Evolutionary conservation across 2,113 vertebrate genomes (phyloP).

Genomic region (Sterrhoptilus dennistouni): DNA sequence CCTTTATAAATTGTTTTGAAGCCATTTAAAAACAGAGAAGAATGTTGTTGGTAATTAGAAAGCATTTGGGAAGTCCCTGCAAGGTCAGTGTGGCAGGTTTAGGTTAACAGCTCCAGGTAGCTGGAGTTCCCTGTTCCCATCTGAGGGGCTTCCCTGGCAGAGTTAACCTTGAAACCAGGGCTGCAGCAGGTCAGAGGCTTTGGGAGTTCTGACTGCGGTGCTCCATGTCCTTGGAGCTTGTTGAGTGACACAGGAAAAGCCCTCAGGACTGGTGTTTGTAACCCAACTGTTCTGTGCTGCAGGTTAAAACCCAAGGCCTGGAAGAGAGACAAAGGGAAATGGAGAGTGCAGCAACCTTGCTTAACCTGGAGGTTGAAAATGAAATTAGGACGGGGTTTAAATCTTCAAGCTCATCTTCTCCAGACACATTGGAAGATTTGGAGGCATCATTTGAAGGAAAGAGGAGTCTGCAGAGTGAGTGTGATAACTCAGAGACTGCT

Average conservation of each 20-base stretch:
- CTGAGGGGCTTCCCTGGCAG: neutral
- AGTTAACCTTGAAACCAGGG: neutral
- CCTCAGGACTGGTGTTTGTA: neutral
- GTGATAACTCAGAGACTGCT: constrained; percentile 48
- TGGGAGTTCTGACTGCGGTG: neutral
- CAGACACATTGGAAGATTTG: neutral
- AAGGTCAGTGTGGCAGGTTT: neutral
- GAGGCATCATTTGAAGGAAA: constrained; percentile 28
- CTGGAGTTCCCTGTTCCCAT: neutral
- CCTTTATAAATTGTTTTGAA: neutral
- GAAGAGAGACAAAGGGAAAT: constrained; percentile 72
- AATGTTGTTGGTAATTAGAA: neutral
- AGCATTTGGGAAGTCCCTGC: neutral
- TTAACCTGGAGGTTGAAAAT: constrained; percentile 76
- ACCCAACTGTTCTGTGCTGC: neutral
- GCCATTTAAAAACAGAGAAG: neutral
- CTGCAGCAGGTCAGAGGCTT: neutral
- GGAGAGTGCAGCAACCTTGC: constrained; percentile 59
- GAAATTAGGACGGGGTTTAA: constrained; percentile 70
- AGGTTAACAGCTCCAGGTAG: neutral
- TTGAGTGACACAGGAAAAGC: neutral
- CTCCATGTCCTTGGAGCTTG: too few relatives aligned
- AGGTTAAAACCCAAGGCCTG: constrained; percentile 72
- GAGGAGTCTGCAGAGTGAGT: neutral
- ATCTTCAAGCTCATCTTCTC: constrained; percentile 53